Evolutionary conservation across 92 coral and sea anemone genomes (phyloP), one percentile per base, ranked within the genome.

Genomic region (Zoanthus sansibaricus): DNA sequence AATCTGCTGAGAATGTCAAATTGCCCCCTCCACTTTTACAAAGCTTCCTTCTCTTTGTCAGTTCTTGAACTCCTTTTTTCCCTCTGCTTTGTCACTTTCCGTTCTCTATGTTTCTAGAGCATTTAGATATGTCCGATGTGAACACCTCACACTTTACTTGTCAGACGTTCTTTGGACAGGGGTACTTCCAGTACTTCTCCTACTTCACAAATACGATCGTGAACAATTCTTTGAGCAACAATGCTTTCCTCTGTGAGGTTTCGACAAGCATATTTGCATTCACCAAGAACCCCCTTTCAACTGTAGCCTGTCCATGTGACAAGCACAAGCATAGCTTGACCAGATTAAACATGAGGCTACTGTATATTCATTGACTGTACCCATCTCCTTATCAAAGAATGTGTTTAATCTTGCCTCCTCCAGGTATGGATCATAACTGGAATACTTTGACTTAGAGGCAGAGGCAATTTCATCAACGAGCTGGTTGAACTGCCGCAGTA

Each of bases 161-260:
- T 25, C 25, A 25, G 25, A 25, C 25, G 25, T 25, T 25, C 25
- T 25, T 25, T 72, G 54, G 77, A 72, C 30, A 45, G 54, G 55
- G 77, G 77, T 72, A 72, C 4, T 72, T 72, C 54, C 55, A 72
- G 44, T 32, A 72, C 58, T 37, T 55, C 49, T 8, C 76, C 77
- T 42, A 72, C 54, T 72, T 72, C 77, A 72, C 77, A 72, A 72
- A 44, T 72, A 72, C 77, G 77, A 72, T 72, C 48, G 46, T 70
- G 75, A 70, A 70, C 1, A 70, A 70, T 70, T 70, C 48, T 70
- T 31, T 70, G 48, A 70, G 75, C 75, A 70, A 31, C 47, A 70
- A 31, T 31, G 75, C 75, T 30, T 70, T 70, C 46, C 75, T 25
- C 46, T 70, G 47, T 31, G 75, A 30, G 75, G 75, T 70, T 70